Evolutionary conservation across 1,140 invertebrate species (phyloP), one percentile per base, ranked within the genome.

Genomic region (Aphelinus certus): DNA sequence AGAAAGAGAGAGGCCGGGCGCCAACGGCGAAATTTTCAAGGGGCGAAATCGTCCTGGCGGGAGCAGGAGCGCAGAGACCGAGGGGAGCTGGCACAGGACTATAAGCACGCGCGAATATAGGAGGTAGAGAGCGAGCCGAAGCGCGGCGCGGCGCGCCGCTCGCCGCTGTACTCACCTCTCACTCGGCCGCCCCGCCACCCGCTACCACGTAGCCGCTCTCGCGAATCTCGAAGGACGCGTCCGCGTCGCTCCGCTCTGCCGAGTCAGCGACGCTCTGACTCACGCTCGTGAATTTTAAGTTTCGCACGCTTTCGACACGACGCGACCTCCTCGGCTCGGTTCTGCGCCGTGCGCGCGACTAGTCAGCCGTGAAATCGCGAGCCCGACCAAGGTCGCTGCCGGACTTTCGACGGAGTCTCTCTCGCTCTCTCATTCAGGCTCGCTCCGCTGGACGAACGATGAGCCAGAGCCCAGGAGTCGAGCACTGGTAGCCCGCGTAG

Each of bases 61-160:
- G 81, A 86, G 84, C 82, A 86, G 85, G 85, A 79, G 77, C 79
- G 71, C 79, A 87, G 79, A 64, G 69, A 49, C 76, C 43, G 70
- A 47, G 71, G 74, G 80, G 79, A 84, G 85, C 84, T 87, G 81
- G 86, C 86, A 83, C 86, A 86, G 86, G 85, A 86, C 81, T 85
- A 85, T 84, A 80, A 79, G 69, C 67, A 53, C 71, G 56, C 76
- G 78, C 77, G 77, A 79, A 75, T 69, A 69, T 63, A 68, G 65
- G 10, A 49, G 43, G 71, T 7, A 58, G 72, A 58, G 63, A 47
- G 64, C 49, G 66, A 51, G 46, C 9, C 7, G 57, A 60, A 26
- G 57, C 5, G 26, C 42, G 58, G 55, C 4, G 42, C 3, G 46
- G 48, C 7, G 62, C 10, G 26, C 26, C 55, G 6, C 51, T 3